Percentiles rank a stretch among this genome's conserved stretches.
These are phyloP conservation scores for Lordiphosa mommai DNA, from an alignment of 1,140 invertebrate genomes.

Conservation along the genomic window DNA sequence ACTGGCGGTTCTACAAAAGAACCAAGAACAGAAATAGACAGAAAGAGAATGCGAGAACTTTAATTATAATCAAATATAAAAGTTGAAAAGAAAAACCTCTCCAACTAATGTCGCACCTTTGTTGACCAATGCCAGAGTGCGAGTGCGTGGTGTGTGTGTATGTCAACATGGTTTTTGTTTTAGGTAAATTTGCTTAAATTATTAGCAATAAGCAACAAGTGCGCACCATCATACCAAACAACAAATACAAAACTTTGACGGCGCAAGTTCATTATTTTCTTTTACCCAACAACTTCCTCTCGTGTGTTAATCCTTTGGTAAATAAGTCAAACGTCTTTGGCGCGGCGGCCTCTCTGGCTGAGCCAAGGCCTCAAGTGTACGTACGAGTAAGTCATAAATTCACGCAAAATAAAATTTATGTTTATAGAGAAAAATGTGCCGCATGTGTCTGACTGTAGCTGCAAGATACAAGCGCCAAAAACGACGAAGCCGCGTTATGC, in stretches of 20 bases:
- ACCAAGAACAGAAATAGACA: neutral
- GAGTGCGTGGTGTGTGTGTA: constrained; percentile 7
- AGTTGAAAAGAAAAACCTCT: constrained; percentile 19
- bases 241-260: too few species aligned
- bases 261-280: neutral
- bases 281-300: neutral
- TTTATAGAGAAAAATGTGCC: constrained; percentile 19
- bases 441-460: constrained; percentile 3
- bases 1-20: neutral
- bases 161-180: constrained; percentile 16
- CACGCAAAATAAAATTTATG: constrained; percentile 74
- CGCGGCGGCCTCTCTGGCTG: constrained; percentile 1
- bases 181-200: constrained; percentile 71
- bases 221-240: constrained; percentile 10
- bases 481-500: constrained; percentile 1
- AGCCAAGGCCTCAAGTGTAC: constrained; percentile 15
- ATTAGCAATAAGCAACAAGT: constrained; percentile 67
- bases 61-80: constrained; percentile 66
- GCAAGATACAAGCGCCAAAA: constrained; percentile 11
- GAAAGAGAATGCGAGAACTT: constrained; percentile 33
- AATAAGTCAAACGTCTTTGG: constrained; percentile 36
- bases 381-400: constrained; percentile 63
- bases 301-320: constrained; percentile 58
- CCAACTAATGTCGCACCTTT: constrained; percentile 52
- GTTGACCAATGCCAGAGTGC: constrained; percentile 27